phyloP scores from a whole-genome alignment of 1,140 invertebrate species.

The Aphaenogaster ashmeadi region DNA sequence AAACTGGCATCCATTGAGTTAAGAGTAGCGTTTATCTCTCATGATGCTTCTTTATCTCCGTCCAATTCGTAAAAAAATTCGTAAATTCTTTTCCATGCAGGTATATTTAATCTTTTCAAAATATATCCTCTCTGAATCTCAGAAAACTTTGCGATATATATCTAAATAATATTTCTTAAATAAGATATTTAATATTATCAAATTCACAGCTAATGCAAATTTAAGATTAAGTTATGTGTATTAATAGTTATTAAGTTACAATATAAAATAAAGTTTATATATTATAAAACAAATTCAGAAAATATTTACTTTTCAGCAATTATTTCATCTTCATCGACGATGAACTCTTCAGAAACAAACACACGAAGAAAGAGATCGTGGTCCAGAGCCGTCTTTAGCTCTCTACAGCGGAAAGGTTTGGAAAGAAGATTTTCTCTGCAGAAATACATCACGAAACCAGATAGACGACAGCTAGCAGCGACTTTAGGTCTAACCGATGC shows the following conservation, averaged over 20 bases:
- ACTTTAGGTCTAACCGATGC: slow-evolving; percentile 96
- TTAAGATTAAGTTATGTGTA: not conserved
- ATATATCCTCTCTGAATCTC: not conserved
- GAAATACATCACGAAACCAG: slow-evolving; percentile 98
- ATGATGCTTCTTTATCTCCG: slow-evolving; percentile 16
- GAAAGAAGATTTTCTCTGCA: slow-evolving; percentile 96
- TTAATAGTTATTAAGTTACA: not conserved
- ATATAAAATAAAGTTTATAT: slow-evolving; percentile 2
- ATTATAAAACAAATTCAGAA: slow-evolving; percentile 3
- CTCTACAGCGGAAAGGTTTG: slow-evolving; percentile 95
- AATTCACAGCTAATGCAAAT: not conserved
- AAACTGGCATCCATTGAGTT: slow-evolving; percentile 67
- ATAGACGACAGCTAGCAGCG: slow-evolving; percentile 95
- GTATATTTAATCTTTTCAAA: not conserved
- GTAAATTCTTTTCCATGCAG: not conserved
- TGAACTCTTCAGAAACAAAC: slow-evolving; percentile 67
- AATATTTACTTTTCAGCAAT: slow-evolving; percentile 53
- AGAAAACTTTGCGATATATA: not conserved
- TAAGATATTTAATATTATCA: not conserved
- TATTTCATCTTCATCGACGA: slow-evolving; percentile 59
- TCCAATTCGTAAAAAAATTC: not conserved
- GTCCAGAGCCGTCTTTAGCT: slow-evolving; percentile 98
- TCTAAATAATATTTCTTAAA: not conserved
- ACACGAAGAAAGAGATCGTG: slow-evolving; percentile 95
- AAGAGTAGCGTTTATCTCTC: slow-evolving; percentile 50